Evolutionary conservation across 2,888 invertebrate genomes (phyloP), one percentile per base, ranked within the genome.

Genomic region (Hypomecis punctinalis): DNA sequence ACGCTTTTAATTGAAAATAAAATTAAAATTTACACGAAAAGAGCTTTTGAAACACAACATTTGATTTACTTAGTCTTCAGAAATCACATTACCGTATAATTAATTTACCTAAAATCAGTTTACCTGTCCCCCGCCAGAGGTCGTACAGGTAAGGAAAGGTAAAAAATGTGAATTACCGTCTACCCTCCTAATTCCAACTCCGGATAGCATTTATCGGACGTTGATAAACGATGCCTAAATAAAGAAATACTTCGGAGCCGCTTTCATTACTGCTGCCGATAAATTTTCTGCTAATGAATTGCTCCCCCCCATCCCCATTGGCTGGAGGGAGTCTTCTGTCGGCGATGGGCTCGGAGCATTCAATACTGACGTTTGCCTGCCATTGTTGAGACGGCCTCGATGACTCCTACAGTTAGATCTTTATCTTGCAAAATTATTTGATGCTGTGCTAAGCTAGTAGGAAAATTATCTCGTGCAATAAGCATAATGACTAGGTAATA

Each of bases 211-310:
- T 66, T 59, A 61, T 58, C 45, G 54, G 79, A 78, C 77, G 67
- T 68, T 78, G 80, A 82, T 69, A 79, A 80, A 82, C 73, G 81
- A 76, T 60, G 63, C 59, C 73, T 74, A 78, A 76, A 79, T 74
- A 81, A 81, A 78, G 73, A 76, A 76, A 77, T 70, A 71, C 68
- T 72, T 69, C 63, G 61, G 58, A 68, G 60, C 66, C 70, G 68
- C 70, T 69, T 72, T 70, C 61, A 63, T 73, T 67, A 67, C 68
- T 63, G 58, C 60, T 69, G 59, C 67, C 79, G 63, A 77, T 76
- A 73, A 63, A 69, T 65, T 73, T 73, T 68, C 60, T 57, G 43
- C 71, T 76, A 72, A 67, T 68, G 67, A 72, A 72, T 67, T 61
- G 59, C 56, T 49, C 42, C 54, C 65, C 58, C 54, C 6, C n/a